phyloP scores from a whole-genome alignment of 2,797 vertebrate genomes.

The Cryptoprocta ferox region DNA sequence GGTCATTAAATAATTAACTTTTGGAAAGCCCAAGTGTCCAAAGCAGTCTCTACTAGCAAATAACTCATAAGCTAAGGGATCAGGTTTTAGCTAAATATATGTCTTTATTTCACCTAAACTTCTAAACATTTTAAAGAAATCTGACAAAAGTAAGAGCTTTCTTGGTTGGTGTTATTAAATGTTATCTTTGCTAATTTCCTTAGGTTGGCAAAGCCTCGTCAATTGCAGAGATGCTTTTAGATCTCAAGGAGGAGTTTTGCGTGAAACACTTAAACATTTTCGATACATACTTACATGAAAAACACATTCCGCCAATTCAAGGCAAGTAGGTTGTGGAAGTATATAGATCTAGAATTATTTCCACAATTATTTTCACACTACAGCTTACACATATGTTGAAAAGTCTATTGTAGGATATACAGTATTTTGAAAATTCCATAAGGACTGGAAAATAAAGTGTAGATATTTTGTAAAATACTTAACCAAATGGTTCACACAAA shows the following conservation, averaged over 20 bases:
- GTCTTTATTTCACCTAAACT: constrained; percentile 38
- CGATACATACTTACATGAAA: constrained; percentile 75
- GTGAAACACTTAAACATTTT: constrained; percentile 73
- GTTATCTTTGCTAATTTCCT: constrained; percentile 71
- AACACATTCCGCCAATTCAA: constrained; percentile 75
- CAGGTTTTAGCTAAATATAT: constrained; percentile 41
- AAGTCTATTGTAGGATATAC: constrained; percentile 80
- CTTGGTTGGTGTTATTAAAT: constrained; percentile 74
- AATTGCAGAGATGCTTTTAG: constrained; percentile 63
- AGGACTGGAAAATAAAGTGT: constrained; percentile 83
- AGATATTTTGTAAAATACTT: constrained; percentile 81
- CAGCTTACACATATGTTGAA: constrained; percentile 81
- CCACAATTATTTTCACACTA: constrained; percentile 80
- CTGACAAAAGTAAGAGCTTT: constrained; percentile 34
- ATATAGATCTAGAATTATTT: constrained; percentile 82
- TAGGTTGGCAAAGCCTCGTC: constrained; percentile 38
- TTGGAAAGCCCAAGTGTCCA: not conserved
- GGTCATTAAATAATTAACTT: not conserved
- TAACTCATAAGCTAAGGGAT: not conserved
- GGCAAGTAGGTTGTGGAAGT: constrained; percentile 78
- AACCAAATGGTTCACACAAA: constrained; percentile 81
- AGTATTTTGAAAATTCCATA: constrained; percentile 83
- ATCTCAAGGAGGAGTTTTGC: constrained; percentile 58
- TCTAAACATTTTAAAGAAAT: constrained; percentile 39
- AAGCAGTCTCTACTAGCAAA: not conserved